These are phyloP conservation scores for Lineus longissimus DNA, from an alignment of 1,140 invertebrate species.

Conservation along the genomic window DNA sequence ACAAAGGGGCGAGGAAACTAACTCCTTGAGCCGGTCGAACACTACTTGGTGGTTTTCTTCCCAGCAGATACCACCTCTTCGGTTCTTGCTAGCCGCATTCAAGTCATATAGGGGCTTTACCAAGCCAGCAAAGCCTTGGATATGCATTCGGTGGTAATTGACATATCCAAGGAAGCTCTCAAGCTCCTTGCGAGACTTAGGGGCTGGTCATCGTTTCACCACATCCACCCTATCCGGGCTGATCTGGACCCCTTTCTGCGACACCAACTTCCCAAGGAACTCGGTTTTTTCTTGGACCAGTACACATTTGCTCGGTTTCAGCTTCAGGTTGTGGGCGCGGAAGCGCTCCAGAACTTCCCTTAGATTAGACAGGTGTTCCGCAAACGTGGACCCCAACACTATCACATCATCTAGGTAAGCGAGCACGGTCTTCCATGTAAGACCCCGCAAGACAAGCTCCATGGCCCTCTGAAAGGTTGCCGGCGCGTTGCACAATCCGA, in stretches of 20 bases:
- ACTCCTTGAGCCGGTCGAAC: too few relatives aligned
- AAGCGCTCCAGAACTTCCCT: slow-evolving; percentile 14
- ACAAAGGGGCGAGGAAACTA: too few relatives aligned
- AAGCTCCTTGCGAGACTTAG: background rate
- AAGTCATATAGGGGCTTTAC: slow-evolving; percentile 20
- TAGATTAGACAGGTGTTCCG: slow-evolving; percentile 9
- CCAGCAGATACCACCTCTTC: too few relatives aligned
- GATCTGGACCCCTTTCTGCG: background rate
- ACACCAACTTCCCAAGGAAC: background rate
- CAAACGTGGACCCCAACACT: background rate
- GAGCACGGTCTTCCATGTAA: slow-evolving; percentile 13
- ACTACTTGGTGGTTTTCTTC: too few relatives aligned
- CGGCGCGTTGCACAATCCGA: slow-evolving; percentile 25
- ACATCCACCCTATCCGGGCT: background rate
- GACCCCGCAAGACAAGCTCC: slow-evolving; percentile 7
- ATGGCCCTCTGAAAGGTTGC: slow-evolving; percentile 28
- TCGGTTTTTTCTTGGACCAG: background rate
- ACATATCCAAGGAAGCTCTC: slow-evolving; percentile 24
- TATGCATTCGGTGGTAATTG: slow-evolving; percentile 19
- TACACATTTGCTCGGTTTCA: background rate
- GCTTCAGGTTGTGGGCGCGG: background rate
- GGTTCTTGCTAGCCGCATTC: background rate
- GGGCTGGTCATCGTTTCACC: background rate
- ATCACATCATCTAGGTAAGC: slow-evolving; percentile 10
- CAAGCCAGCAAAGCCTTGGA: slow-evolving; percentile 20